These are phyloP conservation scores for Danio choprae DNA, from an alignment of 2,797 vertebrate species.

Conservation along the genomic window DNA sequence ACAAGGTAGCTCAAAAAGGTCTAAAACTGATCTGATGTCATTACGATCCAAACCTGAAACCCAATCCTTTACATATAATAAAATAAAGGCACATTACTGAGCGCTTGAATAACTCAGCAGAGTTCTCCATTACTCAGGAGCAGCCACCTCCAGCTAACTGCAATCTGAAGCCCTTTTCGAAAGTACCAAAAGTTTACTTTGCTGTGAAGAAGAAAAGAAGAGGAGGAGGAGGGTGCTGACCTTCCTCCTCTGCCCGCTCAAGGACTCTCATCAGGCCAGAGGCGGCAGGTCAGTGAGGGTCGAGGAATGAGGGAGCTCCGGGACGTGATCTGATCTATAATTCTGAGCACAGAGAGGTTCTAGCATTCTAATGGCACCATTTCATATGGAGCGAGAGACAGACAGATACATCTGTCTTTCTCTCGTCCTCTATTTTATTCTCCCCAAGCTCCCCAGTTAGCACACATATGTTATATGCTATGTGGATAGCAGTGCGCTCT, in stretches of 20 bases:
- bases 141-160: conserved; percentile 21
- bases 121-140: neutral
- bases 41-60: conserved; percentile 11
- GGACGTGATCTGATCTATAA: conserved; percentile 30
- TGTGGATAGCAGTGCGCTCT: neutral
- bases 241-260: conserved; percentile 33
- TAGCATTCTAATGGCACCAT: conserved; percentile 26
- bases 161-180: conserved; percentile 5
- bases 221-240: conserved; percentile 31
- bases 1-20: neutral
- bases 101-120: neutral
- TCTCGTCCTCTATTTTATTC: neutral
- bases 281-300: conserved; percentile 32
- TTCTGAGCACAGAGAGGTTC: conserved; percentile 26
- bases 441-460: neutral
- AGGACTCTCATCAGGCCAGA: conserved; percentile 38
- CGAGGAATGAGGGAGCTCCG: neutral
- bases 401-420: conserved; percentile 4
- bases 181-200: conserved; percentile 27
- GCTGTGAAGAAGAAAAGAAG: conserved; percentile 15
- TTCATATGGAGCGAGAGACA: conserved; percentile 6
- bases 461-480: neutral
- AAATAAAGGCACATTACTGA: conserved; percentile 21
- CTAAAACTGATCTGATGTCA: conserved; percentile 18
- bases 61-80: neutral